Evolutionary conservation across 2,888 invertebrate species (phyloP).

Genomic region (Cataglyphis rosenhaueri): DNA sequence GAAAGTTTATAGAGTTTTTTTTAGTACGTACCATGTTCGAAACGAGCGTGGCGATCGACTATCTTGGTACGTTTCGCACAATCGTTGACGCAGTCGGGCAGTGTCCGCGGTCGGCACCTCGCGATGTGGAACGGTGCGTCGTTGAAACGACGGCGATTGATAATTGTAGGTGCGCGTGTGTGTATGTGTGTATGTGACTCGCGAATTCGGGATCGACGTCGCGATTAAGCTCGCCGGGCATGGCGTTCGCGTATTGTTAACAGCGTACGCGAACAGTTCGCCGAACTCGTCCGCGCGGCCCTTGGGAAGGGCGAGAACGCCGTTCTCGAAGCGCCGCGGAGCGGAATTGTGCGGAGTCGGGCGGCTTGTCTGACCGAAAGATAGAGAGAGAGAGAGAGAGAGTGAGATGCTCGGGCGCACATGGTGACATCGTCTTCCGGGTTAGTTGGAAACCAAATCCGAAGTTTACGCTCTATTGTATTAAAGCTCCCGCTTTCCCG

Average conservation of each 20-base stretch:
- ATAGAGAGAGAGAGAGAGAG: not conserved
- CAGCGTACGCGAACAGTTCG: no score
- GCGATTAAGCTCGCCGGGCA: not conserved
- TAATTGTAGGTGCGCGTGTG: not conserved
- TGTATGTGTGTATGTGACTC: not conserved
- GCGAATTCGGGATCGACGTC: conserved; percentile 41
- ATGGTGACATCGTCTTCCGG: conserved; percentile 79
- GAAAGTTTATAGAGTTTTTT: no score
- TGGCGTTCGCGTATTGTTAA: not conserved
- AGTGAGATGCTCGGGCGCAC: conserved; percentile 78
- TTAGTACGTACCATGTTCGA: conserved; percentile 18
- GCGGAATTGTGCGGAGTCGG: conserved; percentile 44
- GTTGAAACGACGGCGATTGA: conserved; percentile 58
- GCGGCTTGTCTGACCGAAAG: conserved; percentile 51
- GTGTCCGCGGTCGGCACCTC: conserved; percentile 81
- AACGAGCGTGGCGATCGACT: conserved; percentile 68
- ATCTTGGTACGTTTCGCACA: conserved; percentile 82
- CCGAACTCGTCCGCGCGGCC: not conserved
- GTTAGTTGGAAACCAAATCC: conserved; percentile 71
- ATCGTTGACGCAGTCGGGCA: conserved; percentile 81
- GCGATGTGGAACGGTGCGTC: conserved; percentile 73
- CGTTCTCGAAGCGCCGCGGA: conserved; percentile 7
- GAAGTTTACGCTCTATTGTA: not conserved
- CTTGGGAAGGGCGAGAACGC: not conserved
- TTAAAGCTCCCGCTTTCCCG: not conserved